phyloP scores from a whole-genome alignment of 2,888 invertebrate genomes.

The Rhodophaea formosa region DNA sequence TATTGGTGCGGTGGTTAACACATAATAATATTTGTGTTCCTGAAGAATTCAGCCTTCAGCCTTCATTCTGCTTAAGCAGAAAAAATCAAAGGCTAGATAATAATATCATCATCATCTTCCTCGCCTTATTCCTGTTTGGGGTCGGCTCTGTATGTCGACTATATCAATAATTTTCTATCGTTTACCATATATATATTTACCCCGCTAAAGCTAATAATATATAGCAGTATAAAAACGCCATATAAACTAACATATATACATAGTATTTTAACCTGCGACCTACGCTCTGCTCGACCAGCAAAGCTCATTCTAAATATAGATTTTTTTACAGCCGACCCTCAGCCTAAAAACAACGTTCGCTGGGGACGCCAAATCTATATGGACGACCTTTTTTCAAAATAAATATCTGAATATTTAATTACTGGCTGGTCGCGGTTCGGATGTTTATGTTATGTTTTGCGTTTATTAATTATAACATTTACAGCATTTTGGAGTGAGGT shows the following conservation, averaged over 20 bases:
- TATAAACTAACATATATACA: neutral
- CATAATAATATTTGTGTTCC: no score
- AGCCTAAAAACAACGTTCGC: conserved; percentile 25
- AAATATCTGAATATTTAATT: conserved; percentile 1
- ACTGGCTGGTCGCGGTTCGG: neutral
- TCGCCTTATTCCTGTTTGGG: no score
- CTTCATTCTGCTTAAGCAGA: no score
- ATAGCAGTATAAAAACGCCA: neutral
- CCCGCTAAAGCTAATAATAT: neutral
- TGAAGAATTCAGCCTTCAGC: no score
- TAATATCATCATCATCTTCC: no score
- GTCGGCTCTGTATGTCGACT: no score
- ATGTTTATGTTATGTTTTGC: neutral
- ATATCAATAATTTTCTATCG: no score
- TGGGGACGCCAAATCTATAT: conserved; percentile 18
- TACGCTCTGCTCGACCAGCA: neutral
- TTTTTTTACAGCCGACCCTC: conserved; percentile 26
- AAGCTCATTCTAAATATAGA: conserved; percentile 27
- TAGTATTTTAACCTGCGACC: neutral
- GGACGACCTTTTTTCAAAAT: conserved; percentile 2
- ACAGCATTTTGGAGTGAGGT: neutral
- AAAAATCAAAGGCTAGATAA: no score
- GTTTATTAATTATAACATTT: neutral
- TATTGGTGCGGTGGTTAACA: no score
- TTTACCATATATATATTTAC: no score